Percentiles rank a stretch among this genome's conserved stretches.
Conservation (phyloP, 2,113 vertebrate species). For the Pimephales promelas region DNA sequence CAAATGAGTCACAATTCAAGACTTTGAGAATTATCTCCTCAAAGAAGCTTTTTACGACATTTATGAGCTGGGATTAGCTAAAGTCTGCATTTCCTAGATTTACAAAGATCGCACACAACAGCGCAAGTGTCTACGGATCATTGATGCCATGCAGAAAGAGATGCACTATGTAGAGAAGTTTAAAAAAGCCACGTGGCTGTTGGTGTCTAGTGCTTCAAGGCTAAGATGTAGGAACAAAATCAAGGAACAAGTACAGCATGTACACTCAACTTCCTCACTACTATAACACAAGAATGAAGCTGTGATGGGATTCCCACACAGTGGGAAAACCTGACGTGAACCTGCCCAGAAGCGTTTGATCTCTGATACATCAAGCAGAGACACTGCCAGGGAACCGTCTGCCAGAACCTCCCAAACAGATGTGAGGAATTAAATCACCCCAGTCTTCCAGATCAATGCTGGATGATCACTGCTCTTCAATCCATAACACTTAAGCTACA, state of each 20-base stretch:
- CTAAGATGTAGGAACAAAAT: background rate
- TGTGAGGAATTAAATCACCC: conserved; percentile 43
- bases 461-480: background rate
- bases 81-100: background rate
- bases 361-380: conserved; percentile 53
- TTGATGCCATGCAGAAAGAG: conserved; percentile 2
- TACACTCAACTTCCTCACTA: background rate
- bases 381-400: conserved; percentile 50
- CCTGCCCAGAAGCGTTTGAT: conserved; percentile 49
- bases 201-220: background rate
- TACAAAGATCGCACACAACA: background rate
- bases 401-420: conserved; percentile 44
- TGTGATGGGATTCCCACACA: conserved; percentile 18
- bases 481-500: background rate
- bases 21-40: background rate
- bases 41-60: conserved; percentile 23
- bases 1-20: conserved; percentile 3
- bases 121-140: background rate
- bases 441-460: conserved; percentile 36
- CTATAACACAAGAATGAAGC: conserved; percentile 4
- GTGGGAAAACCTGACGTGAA: conserved; percentile 30
- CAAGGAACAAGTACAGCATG: conserved; percentile 25
- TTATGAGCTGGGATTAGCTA: background rate
- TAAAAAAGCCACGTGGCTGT: background rate
- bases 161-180: background rate